These are phyloP conservation scores for Aethes cnicana DNA, from an alignment of 2,888 invertebrate species.

Conservation along the genomic window DNA sequence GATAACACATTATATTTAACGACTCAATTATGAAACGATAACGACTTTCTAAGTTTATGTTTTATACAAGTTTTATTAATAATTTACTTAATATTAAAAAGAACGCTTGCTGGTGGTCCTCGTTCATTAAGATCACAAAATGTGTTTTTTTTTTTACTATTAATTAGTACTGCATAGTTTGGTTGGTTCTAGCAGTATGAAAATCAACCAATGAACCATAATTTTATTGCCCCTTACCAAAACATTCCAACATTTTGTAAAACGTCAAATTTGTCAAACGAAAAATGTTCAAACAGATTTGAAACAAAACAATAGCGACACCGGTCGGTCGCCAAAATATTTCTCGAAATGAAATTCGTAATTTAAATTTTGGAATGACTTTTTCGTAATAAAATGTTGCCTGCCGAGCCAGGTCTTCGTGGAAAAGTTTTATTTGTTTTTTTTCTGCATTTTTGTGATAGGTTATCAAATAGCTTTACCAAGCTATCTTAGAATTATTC, in stretches of 20 bases:
- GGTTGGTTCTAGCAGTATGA: no score
- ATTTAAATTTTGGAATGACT: constrained; percentile 14
- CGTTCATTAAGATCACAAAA: no score
- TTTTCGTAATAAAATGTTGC: constrained; percentile 2
- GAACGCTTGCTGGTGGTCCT: constrained; percentile 1
- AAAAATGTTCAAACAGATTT: constrained; percentile 3
- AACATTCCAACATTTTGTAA: background rate
- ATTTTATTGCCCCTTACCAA: background rate
- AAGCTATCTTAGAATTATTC: no score
- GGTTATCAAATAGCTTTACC: no score
- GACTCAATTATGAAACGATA: constrained; percentile 18
- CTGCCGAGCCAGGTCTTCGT: constrained; percentile 1
- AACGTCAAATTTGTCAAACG: constrained; percentile 7
- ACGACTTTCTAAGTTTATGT: background rate
- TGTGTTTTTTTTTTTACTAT: no score
- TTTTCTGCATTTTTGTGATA: no score
- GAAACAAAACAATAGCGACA: constrained; percentile 9
- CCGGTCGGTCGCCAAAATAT: constrained; percentile 3
- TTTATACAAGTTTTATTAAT: background rate
- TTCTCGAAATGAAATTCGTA: constrained; percentile 22
- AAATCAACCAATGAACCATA: background rate
- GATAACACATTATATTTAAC: constrained; percentile 14
- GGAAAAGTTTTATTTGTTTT: background rate
- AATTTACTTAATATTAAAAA: background rate
- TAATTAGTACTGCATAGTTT: no score